A percentile compares a stretch with the other conserved stretches of the same genome.
These are phyloP conservation scores for Coendou prehensilis DNA, from an alignment of 2,797 vertebrate species.

Conservation along the genomic window DNA sequence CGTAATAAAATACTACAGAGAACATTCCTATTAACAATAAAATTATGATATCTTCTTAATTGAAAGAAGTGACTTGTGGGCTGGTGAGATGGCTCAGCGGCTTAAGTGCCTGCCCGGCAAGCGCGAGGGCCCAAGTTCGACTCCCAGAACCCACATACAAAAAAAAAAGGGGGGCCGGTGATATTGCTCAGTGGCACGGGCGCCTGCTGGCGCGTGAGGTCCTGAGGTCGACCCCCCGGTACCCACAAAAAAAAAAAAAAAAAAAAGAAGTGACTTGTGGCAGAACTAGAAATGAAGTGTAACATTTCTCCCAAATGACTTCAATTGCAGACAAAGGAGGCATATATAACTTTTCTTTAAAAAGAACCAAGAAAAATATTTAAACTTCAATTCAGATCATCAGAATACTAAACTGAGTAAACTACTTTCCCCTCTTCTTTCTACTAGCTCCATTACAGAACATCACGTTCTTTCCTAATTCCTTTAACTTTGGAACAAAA, in stretches of 20 bases:
- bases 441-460: background rate
- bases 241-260: too few species aligned
- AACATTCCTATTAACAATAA: background rate
- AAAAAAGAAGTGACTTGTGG: background rate
- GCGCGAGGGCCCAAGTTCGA: too few species aligned
- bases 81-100: too few species aligned
- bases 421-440: too few species aligned
- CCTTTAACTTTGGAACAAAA: background rate
- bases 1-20: background rate
- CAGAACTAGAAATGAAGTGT: background rate
- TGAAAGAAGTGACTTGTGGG: background rate
- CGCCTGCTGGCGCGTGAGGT: too few species aligned
- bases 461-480: background rate
- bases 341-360: constrained; percentile 17
- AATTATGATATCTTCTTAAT: background rate
- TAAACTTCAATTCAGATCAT: background rate
- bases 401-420: background rate
- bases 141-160: too few species aligned
- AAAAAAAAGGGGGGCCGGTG: too few species aligned
- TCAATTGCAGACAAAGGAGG: background rate
- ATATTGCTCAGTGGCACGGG: too few species aligned
- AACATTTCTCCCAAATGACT: background rate
- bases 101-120: too few species aligned
- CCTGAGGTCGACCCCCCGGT: too few species aligned
- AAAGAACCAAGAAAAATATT: background rate